Evolutionary conservation across 2,888 invertebrate species (phyloP).

Genomic region (Tenthredo amoena): DNA sequence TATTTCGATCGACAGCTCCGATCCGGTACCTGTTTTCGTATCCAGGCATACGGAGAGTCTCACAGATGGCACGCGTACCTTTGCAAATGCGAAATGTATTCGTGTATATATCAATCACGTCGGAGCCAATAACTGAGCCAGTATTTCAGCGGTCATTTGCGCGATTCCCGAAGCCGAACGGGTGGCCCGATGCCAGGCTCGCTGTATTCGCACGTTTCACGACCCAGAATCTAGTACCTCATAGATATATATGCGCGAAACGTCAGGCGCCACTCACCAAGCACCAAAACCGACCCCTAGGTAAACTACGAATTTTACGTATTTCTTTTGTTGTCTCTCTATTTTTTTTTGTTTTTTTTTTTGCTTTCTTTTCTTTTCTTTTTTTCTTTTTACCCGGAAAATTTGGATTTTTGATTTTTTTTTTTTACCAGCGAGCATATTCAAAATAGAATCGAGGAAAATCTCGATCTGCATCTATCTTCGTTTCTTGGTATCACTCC

Average conservation of each 20-base stretch:
- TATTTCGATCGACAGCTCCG: background rate
- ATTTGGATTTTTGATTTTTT: too few relatives aligned
- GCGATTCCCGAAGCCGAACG: background rate
- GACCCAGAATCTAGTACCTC: slow-evolving; percentile 16
- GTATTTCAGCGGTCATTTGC: slow-evolving; percentile 53
- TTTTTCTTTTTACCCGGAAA: too few relatives aligned
- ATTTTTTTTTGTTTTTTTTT: too few relatives aligned
- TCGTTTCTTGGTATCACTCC: slow-evolving; percentile 14
- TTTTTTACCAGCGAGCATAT: background rate
- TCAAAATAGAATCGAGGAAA: background rate
- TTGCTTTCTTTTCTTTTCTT: too few relatives aligned
- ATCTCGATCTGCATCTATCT: slow-evolving; percentile 5
- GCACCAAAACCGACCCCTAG: background rate
- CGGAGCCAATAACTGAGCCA: slow-evolving; percentile 51
- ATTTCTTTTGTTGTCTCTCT: too few relatives aligned
- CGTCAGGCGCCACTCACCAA: background rate
- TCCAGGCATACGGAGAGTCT: slow-evolving; percentile 6
- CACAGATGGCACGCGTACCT: slow-evolving; percentile 42
- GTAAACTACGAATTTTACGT: background rate
- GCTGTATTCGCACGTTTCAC: background rate
- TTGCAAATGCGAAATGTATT: slow-evolving; percentile 44
- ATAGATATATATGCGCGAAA: background rate
- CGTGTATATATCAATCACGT: slow-evolving; percentile 52
- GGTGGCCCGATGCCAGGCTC: slow-evolving; percentile 48
- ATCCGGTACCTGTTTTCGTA: background rate